These are phyloP conservation scores for Amorpha juglandis DNA, from an alignment of 2,888 invertebrate genomes.

Conservation along the genomic window DNA sequence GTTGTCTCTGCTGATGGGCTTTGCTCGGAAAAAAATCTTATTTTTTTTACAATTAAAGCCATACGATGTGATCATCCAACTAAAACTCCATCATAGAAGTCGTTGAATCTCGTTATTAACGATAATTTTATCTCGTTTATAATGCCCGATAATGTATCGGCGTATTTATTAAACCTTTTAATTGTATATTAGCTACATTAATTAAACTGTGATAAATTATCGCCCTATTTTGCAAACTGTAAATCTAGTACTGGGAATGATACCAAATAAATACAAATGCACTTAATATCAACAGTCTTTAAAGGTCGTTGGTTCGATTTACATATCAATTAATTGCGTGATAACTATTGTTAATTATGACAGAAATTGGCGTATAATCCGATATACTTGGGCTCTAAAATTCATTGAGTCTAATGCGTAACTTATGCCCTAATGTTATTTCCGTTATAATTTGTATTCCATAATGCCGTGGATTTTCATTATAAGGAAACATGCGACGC, in stretches of 20 bases:
- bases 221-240: conserved; percentile 14
- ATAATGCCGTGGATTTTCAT: neutral
- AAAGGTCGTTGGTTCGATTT: conserved; percentile 15
- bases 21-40: neutral
- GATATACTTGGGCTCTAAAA: neutral
- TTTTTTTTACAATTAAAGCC: neutral
- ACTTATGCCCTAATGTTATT: neutral
- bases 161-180: neutral
- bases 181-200: neutral
- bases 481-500: neutral
- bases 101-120: neutral
- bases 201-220: conserved; percentile 9
- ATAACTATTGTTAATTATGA: conserved; percentile 12
- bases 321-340: conserved; percentile 12
- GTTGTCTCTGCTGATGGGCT: too few relatives aligned
- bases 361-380: conserved; percentile 10
- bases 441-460: neutral
- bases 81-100: neutral
- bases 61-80: neutral
- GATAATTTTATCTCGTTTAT: neutral
- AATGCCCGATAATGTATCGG: conserved; percentile 1
- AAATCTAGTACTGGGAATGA: conserved; percentile 12
- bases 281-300: conserved; percentile 12
- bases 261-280: conserved; percentile 9
- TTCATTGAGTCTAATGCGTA: neutral